These are phyloP conservation scores for Andricus curvator DNA, from an alignment of 2,888 invertebrate species.

Conservation along the genomic window DNA sequence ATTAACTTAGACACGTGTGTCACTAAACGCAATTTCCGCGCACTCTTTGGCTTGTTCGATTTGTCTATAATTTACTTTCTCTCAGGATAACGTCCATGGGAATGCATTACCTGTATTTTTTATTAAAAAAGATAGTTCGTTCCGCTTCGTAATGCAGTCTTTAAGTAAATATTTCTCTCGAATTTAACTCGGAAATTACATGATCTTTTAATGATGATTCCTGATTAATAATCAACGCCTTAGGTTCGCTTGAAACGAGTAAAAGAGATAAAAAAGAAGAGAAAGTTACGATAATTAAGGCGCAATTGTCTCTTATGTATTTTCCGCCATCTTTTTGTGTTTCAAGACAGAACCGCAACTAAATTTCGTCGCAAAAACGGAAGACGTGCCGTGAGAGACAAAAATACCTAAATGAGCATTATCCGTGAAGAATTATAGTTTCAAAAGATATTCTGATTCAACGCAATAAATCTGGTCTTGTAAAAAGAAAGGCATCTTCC, in stretches of 20 bases:
- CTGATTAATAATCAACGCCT: slow-evolving; percentile 29
- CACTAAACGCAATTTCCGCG: slow-evolving; percentile 18
- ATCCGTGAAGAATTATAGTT: background rate
- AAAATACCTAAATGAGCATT: background rate
- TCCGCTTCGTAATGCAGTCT: background rate
- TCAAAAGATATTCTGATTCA: background rate
- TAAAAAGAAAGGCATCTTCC: slow-evolving; percentile 27
- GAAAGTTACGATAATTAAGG: slow-evolving; percentile 48
- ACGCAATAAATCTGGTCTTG: background rate
- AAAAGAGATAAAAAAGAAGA: background rate
- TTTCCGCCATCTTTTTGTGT: background rate
- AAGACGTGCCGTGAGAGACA: background rate
- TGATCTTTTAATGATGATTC: background rate
- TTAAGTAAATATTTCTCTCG: background rate
- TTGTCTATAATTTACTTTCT: slow-evolving; percentile 41
- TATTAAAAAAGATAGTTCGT: slow-evolving; percentile 6
- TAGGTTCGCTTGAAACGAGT: background rate
- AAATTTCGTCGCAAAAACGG: background rate
- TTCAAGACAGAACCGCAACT: background rate
- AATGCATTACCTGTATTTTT: slow-evolving; percentile 13
- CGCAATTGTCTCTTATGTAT: background rate
- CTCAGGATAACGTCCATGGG: slow-evolving; percentile 26
- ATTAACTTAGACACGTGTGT: slow-evolving; percentile 12
- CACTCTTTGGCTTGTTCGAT: slow-evolving; percentile 12
- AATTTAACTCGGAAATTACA: slow-evolving; percentile 6